phyloP scores from a whole-genome alignment of 2,113 vertebrate species.

The Elaphurus davidianus region DNA sequence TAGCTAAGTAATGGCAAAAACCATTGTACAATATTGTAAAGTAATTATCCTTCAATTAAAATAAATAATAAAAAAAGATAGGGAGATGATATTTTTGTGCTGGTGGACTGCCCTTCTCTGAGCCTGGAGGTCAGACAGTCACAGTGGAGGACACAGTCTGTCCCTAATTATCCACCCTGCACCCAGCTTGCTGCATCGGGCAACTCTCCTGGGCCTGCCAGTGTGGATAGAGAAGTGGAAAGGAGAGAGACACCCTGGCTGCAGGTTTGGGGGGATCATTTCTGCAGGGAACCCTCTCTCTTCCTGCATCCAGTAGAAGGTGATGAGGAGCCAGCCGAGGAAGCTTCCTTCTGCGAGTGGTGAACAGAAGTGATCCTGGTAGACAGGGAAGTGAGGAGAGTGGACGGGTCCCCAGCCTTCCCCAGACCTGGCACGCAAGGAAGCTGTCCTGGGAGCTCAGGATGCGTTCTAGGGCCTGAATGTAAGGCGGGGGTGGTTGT shows the following conservation, averaged over 20 bases:
- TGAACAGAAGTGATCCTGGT: neutral
- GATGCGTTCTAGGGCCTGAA: rapidly evolving
- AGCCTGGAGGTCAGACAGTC: neutral
- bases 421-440: neutral
- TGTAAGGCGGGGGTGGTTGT: rapidly evolving
- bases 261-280: conserved; percentile 23
- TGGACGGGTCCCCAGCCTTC: neutral
- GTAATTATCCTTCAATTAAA: neutral
- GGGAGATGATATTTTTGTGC: neutral
- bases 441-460: rapidly evolving
- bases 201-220: neutral
- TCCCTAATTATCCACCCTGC: neutral
- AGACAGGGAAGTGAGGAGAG: neutral
- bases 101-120: rapidly evolving
- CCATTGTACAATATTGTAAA: neutral
- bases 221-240: neutral
- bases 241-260: conserved; percentile 38
- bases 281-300: neutral
- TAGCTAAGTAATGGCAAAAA: neutral
- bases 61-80: neutral
- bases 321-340: conserved; percentile 24
- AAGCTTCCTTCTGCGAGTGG: neutral
- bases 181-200: neutral
- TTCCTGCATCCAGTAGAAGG: neutral
- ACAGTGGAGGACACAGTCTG: neutral